Evolutionary conservation across 2,113 vertebrate genomes (phyloP), one percentile per base, ranked within the genome.

Genomic region (Dendropsophus ebraccatus): DNA sequence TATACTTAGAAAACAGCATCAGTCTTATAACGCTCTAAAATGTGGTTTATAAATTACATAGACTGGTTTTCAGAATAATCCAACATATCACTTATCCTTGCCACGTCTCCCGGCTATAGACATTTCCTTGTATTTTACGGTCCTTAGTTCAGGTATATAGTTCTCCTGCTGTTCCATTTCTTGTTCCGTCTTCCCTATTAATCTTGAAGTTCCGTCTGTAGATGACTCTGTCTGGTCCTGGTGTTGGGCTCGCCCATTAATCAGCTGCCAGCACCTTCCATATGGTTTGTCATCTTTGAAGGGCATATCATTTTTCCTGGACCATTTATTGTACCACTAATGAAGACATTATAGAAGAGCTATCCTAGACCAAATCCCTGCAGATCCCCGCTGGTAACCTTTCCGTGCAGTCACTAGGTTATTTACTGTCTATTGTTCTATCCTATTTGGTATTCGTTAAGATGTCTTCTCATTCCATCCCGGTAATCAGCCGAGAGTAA

Each of bases 231-330:
- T 56, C 52, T 32, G 0, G 10, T 49, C 14, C 23, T 74, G 6
- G 8, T 41, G 9, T 23, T 77, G 9, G 19, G 25, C 49, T 30
- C 19, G 5, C 11, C 52, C 76, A 35, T 79, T 79, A n/a, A 79
- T 79, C 52, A 56, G 21, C 32, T n/a, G 23, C 49, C 32, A 56
- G 32, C 21, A 23, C 37, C 32, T 7, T 58, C 9, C 76, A 79
- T 35, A 79, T 56, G 50, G 30, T 58, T 79, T 79, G 28, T 79
- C 52, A 79, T 35, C 21, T 79, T 79, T 32, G 32, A 79, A 79
- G 50, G 52, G 52, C 52, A 79, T 23, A 23, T 37, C 76, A 32
- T 58, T 37, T 54, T 58, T 56, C 25, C 28, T 37, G 30, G 76
- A n/a, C 32, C 8, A 79, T 79, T 56, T 56, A n/a, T 79, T 79